Percentiles rank a stretch among this genome's conserved stretches.
phyloP scores from a whole-genome alignment of 2,113 vertebrate genomes.

The Microcebus lehilahytsara region DNA sequence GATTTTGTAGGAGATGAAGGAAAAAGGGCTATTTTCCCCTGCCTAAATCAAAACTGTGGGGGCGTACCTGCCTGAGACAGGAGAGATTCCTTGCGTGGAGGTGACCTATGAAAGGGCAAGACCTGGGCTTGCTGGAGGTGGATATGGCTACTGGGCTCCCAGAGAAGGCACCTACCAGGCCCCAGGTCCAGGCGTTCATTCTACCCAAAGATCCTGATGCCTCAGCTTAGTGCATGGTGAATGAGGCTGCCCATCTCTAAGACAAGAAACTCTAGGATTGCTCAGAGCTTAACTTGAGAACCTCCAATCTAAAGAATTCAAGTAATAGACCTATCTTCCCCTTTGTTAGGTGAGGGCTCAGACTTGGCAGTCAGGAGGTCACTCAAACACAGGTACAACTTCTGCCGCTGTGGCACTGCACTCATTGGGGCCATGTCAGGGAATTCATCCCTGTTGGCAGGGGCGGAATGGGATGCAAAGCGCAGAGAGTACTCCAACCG shows the following conservation, averaged over 20 bases:
- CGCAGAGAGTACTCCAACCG: neutral
- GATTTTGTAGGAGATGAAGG: neutral
- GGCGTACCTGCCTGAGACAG: neutral
- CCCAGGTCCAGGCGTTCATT: rapidly evolving
- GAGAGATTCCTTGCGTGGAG: neutral
- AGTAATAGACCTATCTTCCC: neutral
- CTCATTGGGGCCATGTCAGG: neutral
- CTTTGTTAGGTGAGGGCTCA: neutral
- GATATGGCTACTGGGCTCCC: neutral
- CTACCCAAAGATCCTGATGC: neutral
- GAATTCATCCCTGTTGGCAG: neutral
- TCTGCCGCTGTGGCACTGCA: neutral
- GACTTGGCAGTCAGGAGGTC: neutral
- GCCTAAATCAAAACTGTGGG: neutral
- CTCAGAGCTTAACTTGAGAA: neutral
- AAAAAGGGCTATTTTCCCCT: neutral
- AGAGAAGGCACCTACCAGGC: neutral
- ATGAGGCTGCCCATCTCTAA: neutral
- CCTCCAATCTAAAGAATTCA: neutral
- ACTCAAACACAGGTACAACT: neutral
- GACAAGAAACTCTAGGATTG: neutral
- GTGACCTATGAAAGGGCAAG: neutral
- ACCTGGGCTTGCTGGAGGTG: neutral
- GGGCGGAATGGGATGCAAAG: neutral
- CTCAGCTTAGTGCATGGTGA: neutral